Base-by-base conservation (phyloP, 2,797 vertebrate species). In the Holocentrus rufus region DNA sequence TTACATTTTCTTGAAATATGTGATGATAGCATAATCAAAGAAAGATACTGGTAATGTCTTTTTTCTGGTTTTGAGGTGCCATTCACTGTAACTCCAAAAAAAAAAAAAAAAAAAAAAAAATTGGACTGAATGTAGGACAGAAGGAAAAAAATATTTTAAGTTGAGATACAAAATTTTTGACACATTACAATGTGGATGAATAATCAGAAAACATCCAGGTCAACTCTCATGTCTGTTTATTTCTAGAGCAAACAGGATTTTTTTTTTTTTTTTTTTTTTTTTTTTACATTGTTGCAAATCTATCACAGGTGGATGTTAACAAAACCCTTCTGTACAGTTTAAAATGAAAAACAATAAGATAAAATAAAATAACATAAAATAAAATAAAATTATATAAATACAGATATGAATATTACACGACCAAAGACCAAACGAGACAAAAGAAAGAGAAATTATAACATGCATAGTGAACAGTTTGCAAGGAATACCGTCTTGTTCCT, bases 261-360 rank as follows among this genome's bases (percentile, higher is more conserved):
- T 27, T 27, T 27, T 27, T 27, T 42, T 42, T 42, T 44, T 15
- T 44, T 93, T 93, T 93, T 93, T 94, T 94, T 47, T 79, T 87
- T 85, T 52, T 89, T 89, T 95, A 95, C 95, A 96, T 86, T 61
- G 87, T 83, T 87, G 92, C 89, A 97, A 96, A 96, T 95, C 95
- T 95, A 96, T 95, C 94, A 97, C 95, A 91, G 88, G 83, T 95
- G 95, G 93, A 95, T 94, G 94, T 96, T 93, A 95, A 94, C 93
- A 91, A 94, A 92, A 68, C 74, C 66, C 58, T 70, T 95, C 95
- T 97, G 96, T 97, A 97, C 96, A 98, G 92, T 94, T 86, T 93
- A 92, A 92, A 91, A 94, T 95, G 93, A 94, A 93, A 95, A 93
- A 95, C 92, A 79, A 77, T 49, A 66, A 62, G 52, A 70, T 25